Conservation (phyloP, 2,113 vertebrate species). For the Solenodon paradoxus region DNA sequence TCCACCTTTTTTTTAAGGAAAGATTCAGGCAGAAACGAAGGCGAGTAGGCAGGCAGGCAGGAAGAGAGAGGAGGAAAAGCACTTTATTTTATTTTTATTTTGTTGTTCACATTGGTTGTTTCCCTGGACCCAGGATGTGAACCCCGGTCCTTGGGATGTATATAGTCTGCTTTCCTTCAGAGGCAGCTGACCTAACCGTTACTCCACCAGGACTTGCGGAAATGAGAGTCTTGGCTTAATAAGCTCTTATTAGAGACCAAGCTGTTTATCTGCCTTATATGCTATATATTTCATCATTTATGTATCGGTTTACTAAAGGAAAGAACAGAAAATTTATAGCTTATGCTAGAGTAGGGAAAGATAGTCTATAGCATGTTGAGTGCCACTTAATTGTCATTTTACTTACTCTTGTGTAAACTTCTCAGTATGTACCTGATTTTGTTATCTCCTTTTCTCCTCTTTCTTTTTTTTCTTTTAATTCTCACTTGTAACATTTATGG, state of each 20-base stretch:
- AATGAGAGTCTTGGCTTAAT: too few species aligned
- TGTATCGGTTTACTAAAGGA: constrained; percentile 6
- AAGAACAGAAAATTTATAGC: background rate
- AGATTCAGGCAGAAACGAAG: too few species aligned
- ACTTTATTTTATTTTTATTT: too few species aligned
- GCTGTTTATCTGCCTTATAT: constrained; percentile 14
- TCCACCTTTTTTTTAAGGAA: too few species aligned
- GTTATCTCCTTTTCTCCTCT: background rate
- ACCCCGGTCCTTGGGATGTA: too few species aligned
- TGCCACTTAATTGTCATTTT: constrained; percentile 39
- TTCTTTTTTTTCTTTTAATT: background rate
- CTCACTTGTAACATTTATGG: background rate
- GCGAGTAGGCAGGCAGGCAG: too few species aligned
- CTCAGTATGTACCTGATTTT: constrained; percentile 22
- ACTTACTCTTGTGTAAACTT: background rate
- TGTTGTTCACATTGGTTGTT: too few species aligned
- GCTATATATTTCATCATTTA: background rate
- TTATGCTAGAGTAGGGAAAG: constrained; percentile 8
- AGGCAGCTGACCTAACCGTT: too few species aligned
- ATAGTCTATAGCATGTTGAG: background rate
- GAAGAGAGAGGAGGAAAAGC: too few species aligned
- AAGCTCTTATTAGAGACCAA: constrained; percentile 28
- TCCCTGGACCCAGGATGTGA: too few species aligned
- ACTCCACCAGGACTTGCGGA: too few species aligned
- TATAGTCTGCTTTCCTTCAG: too few species aligned